A percentile compares a stretch with the other conserved stretches of the same genome.
Conservation (phyloP, 2,113 vertebrate species). For the Chaetorhynchus papuensis region DNA sequence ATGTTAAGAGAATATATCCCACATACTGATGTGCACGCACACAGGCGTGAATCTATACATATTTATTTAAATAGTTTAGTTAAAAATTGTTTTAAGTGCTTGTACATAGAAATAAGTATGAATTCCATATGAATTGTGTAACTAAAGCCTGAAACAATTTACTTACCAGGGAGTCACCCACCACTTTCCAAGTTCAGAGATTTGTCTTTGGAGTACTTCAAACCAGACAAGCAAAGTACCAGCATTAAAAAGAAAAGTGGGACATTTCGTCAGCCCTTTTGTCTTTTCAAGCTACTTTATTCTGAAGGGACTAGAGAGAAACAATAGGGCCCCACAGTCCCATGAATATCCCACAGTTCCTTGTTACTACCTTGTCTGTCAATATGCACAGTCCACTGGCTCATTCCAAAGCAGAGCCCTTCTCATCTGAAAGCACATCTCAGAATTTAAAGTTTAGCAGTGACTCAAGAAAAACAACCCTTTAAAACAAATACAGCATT, state of each 20-base stretch:
- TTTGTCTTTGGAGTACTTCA: background rate
- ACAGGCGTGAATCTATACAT: rapidly evolving
- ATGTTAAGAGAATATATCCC: background rate
- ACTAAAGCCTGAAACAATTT: background rate
- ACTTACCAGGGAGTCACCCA: background rate
- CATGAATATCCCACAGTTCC: background rate
- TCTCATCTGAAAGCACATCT: background rate
- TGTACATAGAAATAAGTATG: background rate
- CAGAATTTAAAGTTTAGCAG: rapidly evolving
- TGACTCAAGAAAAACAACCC: background rate
- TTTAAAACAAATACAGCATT: background rate
- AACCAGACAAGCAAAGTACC: background rate
- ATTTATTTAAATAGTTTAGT: background rate
- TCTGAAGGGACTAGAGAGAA: background rate
- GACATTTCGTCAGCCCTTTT: background rate
- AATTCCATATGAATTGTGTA: background rate
- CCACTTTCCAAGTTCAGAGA: background rate
- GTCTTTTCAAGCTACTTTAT: background rate
- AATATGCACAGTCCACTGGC: background rate
- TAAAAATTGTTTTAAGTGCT: background rate
- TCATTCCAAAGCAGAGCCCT: background rate
- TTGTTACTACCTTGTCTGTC: background rate
- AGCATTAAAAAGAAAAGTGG: background rate
- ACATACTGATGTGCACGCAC: rapidly evolving
- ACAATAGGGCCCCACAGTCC: rapidly evolving